Evolutionary conservation across 2,888 invertebrate genomes (phyloP).

Genomic region (Nowickia ferox): DNA sequence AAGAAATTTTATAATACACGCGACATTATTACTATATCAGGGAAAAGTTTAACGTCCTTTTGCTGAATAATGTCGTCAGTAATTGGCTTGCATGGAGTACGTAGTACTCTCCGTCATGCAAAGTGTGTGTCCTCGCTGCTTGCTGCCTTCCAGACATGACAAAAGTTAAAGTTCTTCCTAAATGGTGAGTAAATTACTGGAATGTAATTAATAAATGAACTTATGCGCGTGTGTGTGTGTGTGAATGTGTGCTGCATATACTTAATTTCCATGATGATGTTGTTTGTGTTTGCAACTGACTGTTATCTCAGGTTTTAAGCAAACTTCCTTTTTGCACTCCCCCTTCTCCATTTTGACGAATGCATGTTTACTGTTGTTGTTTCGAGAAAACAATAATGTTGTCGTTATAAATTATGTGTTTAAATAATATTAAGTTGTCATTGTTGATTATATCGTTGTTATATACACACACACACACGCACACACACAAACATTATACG

Average conservation of each 20-base stretch:
- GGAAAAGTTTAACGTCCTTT: too few relatives aligned
- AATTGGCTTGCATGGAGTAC: too few relatives aligned
- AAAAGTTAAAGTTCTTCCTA: background rate
- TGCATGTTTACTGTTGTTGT: constrained; percentile 31
- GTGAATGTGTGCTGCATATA: background rate
- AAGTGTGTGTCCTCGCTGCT: too few relatives aligned
- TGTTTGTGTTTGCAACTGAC: constrained; percentile 23
- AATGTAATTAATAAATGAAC: background rate
- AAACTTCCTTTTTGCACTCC: constrained; percentile 56
- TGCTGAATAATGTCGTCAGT: too few relatives aligned
- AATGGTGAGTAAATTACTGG: background rate
- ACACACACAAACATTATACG: constrained; percentile 7
- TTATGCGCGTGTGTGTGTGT: background rate
- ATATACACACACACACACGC: constrained; percentile 10
- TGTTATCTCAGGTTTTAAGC: constrained; percentile 61
- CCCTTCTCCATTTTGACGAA: constrained; percentile 21
- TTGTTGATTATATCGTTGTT: constrained; percentile 65
- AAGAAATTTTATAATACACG: background rate
- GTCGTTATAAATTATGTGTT: constrained; percentile 70
- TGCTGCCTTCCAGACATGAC: too few relatives aligned
- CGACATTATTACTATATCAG: background rate
- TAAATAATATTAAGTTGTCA: constrained; percentile 71
- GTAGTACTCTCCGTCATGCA: too few relatives aligned
- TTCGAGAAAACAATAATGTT: constrained; percentile 65
- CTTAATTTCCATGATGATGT: constrained; percentile 4